Evolutionary conservation across 2,797 vertebrate genomes (phyloP), one percentile per base, ranked within the genome.

Genomic region (Sciurus carolinensis): DNA sequence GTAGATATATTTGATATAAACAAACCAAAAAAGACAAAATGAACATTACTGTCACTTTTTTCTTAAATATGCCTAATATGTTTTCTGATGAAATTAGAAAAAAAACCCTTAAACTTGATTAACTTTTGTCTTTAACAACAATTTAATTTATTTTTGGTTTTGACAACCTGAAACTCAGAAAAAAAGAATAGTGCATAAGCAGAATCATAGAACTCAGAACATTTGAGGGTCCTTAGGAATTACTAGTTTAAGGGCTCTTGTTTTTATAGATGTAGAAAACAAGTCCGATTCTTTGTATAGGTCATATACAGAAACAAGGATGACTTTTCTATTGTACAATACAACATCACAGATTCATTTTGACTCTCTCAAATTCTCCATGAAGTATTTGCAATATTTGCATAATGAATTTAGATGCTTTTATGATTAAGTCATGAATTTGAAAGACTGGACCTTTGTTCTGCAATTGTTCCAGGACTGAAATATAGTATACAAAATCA

Each of bases 311-410:
- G 67, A 67, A 85, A 67, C 73, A 83, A 87, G 96, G 42, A 67
- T 75, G 42, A 72, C 24, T 72, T 89, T 93, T 76, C 42, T 50
- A 30, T 12, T 77, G 26, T 9, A 64, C 11, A 85, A 47, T 80
- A n/a, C 1, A 88, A 76, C 26, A 59, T 50, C 12, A 28, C 10
- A 69, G 24, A 73, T 89, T 83, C 47, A n/a, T 20, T 94, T 59
- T 50, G 81, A 85, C 4, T 93, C 76, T 97, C 17, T 18, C 75
- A 79, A 95, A 44, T 69, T 91, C 44, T 95, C 85, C n/a, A 18
- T 44, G 77, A 96, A 97, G 8, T 11, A 87, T 54, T 97, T 86
- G 72, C 73, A 96, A 73, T 96, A 88, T 91, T 95, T 98, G 44
- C 36, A 69, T 82, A 87, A 97, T 91, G 77, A 97, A 92, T 15